These are phyloP conservation scores for Dugesia japonica DNA, from an alignment of 2,888 invertebrate genomes.

Conservation along the genomic window DNA sequence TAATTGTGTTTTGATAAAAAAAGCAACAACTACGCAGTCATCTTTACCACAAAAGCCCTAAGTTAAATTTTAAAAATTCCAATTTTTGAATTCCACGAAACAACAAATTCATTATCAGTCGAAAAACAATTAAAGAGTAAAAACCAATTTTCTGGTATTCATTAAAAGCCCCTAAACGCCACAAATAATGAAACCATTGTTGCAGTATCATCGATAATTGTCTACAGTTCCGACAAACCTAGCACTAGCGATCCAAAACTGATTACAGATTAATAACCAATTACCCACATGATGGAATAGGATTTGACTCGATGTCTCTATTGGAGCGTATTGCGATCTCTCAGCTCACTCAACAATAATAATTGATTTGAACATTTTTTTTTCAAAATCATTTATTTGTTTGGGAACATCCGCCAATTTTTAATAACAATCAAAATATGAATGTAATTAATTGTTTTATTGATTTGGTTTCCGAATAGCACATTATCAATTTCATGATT, in stretches of 20 bases:
- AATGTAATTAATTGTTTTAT: background rate
- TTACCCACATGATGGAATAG: background rate
- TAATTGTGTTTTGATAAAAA: too few species aligned
- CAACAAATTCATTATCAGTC: background rate
- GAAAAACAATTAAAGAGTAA: background rate
- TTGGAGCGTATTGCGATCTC: background rate
- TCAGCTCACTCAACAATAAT: background rate
- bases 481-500: background rate
- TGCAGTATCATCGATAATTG: slow-evolving; percentile 6
- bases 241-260: background rate
- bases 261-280: background rate
- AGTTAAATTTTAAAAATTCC: too few species aligned
- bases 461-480: slow-evolving; percentile 15
- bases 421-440: slow-evolving; percentile 9
- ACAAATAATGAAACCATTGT: slow-evolving; percentile 4
- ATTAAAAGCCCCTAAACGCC: slow-evolving; percentile 10
- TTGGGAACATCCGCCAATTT: slow-evolving; percentile 20
- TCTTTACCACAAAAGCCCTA: too few species aligned
- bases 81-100: background rate
- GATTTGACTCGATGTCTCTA: background rate
- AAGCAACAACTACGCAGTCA: too few species aligned
- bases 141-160: background rate
- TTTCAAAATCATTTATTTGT: slow-evolving; percentile 11
- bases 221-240: slow-evolving; percentile 16
- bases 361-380: background rate